Evolutionary conservation across 2,797 vertebrate genomes (phyloP), one percentile per base, ranked within the genome.

Genomic region (Pteropus rufus): DNA sequence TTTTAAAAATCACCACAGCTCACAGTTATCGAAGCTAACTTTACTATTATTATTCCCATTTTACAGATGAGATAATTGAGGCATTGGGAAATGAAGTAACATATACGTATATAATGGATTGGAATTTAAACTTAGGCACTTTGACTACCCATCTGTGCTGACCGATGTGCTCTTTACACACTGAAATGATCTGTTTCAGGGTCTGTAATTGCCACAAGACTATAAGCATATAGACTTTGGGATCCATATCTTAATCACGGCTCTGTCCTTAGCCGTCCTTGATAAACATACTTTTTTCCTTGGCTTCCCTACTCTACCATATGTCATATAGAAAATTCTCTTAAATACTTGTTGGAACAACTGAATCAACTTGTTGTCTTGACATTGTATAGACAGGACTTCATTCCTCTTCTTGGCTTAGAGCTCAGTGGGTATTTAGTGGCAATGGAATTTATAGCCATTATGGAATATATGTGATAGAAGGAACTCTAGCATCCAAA

Each of bases 391-490:
- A 77, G 82, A 81, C 54, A 95, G 29, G 24, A 85, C 75, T 94
- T 91, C 64, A 65, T 92, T 81, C 8, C 15, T 91, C 21, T 65
- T 79, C 23, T 79, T 93, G 76, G 72, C 86, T 97, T 77, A 80
- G 75, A 94, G 89, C 49, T 96, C 75, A 60, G 79, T 69, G 75
- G 75, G 19, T 93, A 81, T 95, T 97, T 97, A 46, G 88, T 94
- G 69, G 54, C 91, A 91, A 94, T 58, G 83, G 81, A 96, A 95
- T 94, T 97, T 93, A 83, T 93, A 95, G 65, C 82, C 29, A 52
- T 84, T 91, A 83, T 81, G 75, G 89, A 93, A 94, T 93, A 58
- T 79, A 87, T 89, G 91, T 81, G 65, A 75, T 91, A 91, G 89
- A 95, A 94, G 67, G 88, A 95, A 80, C 46, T 29, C 69, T 52